Conservation (phyloP, 2,113 vertebrate species). For the Cinclus mexicanus region DNA sequence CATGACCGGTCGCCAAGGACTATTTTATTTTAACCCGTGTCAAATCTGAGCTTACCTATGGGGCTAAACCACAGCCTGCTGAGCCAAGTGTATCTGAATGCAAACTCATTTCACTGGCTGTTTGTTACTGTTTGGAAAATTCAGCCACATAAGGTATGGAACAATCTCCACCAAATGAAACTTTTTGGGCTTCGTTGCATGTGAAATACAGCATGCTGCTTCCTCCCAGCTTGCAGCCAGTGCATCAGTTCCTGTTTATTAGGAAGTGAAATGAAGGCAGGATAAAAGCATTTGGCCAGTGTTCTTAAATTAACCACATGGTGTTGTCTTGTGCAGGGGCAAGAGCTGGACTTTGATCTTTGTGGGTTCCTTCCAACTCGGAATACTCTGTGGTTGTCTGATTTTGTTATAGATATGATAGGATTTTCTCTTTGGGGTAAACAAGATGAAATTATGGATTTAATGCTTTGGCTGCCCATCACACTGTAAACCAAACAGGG, state of each 20-base stretch:
- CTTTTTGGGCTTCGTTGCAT: slow-evolving; percentile 2
- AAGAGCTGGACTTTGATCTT: background rate
- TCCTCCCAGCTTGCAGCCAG: background rate
- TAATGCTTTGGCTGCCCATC: background rate
- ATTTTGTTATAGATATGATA: background rate
- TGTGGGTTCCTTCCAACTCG: background rate
- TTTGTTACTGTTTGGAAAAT: slow-evolving; percentile 65
- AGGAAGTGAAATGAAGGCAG: background rate
- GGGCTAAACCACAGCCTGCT: slow-evolving; percentile 10
- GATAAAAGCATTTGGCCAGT: background rate
- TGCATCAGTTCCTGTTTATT: slow-evolving; percentile 22
- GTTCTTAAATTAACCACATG: too few relatives aligned
- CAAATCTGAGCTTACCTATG: slow-evolving; percentile 47
- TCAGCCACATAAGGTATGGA: background rate
- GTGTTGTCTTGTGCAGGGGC: background rate
- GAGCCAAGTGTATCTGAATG: slow-evolving; percentile 34
- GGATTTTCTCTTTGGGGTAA: slow-evolving; percentile 22
- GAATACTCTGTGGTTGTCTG: background rate
- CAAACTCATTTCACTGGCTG: slow-evolving; percentile 30
- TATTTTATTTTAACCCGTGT: slow-evolving; percentile 34
- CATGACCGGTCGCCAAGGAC: background rate
- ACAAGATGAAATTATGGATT: background rate
- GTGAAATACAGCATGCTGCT: slow-evolving; percentile 26
- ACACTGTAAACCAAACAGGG: background rate
- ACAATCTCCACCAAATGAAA: background rate